These are phyloP conservation scores for Pollimyrus isidori DNA, from an alignment of 2,113 vertebrate genomes.

Conservation along the genomic window DNA sequence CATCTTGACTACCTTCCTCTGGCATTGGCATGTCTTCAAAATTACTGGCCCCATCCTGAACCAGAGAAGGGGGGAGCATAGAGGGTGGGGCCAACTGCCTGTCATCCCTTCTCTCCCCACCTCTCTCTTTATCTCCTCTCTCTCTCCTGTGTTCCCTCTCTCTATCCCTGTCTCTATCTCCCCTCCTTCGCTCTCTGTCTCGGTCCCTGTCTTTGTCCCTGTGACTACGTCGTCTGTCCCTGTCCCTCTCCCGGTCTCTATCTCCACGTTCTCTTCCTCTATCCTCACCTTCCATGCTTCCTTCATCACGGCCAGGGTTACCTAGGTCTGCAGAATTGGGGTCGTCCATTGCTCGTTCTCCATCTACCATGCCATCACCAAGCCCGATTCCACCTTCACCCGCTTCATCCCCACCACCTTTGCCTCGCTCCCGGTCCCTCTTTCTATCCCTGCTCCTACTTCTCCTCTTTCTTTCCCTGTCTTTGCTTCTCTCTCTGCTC, in stretches of 20 bases:
- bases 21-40: constrained; percentile 52
- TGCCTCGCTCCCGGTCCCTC: constrained; percentile 67
- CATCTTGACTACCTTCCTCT: constrained; percentile 72
- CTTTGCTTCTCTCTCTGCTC: constrained; percentile 61
- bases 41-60: constrained; percentile 55
- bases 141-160: constrained; percentile 67
- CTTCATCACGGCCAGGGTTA: constrained; percentile 41
- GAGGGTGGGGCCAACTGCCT: constrained; percentile 39
- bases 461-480: constrained; percentile 58
- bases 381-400: constrained; percentile 42
- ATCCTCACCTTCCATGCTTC: constrained; percentile 50
- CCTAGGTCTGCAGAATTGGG: constrained; percentile 4
- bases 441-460: constrained; percentile 64
- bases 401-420: constrained; percentile 45
- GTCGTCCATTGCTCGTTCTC: constrained; percentile 36
- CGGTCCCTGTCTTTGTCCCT: constrained; percentile 48
- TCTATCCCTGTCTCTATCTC: constrained; percentile 54
- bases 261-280: constrained; percentile 53
- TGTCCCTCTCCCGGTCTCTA: constrained; percentile 46
- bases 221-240: constrained; percentile 19
- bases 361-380: constrained; percentile 38
- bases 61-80: constrained; percentile 30
- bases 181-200: constrained; percentile 37
- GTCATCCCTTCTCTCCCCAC: constrained; percentile 58
- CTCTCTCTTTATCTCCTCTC: constrained; percentile 60